phyloP scores from a whole-genome alignment of 1,140 invertebrate species.

The Mesaphorura yosii region DNA sequence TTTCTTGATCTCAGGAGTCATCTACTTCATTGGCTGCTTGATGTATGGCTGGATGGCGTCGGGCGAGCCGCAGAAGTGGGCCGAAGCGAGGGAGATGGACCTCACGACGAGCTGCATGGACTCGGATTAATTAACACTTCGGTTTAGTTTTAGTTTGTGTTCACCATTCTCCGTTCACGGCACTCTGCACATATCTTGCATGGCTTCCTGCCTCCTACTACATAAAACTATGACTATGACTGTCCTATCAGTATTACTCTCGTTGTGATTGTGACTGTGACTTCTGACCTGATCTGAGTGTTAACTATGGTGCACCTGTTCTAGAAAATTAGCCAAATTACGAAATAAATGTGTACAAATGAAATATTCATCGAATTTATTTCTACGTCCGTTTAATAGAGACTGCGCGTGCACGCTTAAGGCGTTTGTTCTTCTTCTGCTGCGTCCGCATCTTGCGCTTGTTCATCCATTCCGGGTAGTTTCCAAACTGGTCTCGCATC shows the following conservation, averaged over 20 bases:
- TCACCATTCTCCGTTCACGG: too few species aligned
- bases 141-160: too few species aligned
- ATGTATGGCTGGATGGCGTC: slow-evolving; percentile 68
- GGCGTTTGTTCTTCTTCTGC: slow-evolving; percentile 27
- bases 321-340: too few species aligned
- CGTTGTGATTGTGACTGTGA: too few species aligned
- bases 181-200: not conserved
- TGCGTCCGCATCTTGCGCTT: slow-evolving; percentile 24
- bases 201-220: too few species aligned
- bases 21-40: slow-evolving; percentile 64
- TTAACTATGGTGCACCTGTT: too few species aligned
- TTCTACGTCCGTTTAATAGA: not conserved
- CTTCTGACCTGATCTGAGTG: too few species aligned
- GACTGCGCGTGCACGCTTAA: slow-evolving; percentile 3
- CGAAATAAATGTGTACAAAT: not conserved
- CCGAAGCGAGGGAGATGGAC: slow-evolving; percentile 31
- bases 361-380: not conserved
- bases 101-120: slow-evolving; percentile 5
- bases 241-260: too few species aligned
- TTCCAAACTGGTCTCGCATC: slow-evolving; percentile 48
- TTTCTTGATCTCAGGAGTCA: slow-evolving; percentile 64
- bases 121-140: slow-evolving; percentile 10
- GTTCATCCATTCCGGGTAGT: slow-evolving; percentile 42
- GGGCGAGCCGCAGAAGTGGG: slow-evolving; percentile 68
- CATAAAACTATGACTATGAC: too few species aligned